These are phyloP conservation scores for Eugnorisma glareosa DNA, from an alignment of 2,888 invertebrate species.

Conservation along the genomic window DNA sequence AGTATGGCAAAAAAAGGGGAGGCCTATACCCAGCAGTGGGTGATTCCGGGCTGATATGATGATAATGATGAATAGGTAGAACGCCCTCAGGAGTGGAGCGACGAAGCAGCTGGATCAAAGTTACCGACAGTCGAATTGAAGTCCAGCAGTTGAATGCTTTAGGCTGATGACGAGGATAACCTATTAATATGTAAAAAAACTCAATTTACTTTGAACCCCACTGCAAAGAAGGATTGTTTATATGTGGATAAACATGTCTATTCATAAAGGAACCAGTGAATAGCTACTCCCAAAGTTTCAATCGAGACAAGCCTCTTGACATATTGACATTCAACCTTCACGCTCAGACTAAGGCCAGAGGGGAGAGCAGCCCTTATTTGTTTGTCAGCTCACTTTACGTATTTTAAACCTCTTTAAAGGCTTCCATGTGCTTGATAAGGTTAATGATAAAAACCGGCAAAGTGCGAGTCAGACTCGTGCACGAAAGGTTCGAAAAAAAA, in stretches of 20 bases:
- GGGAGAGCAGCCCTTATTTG: slow-evolving; percentile 62
- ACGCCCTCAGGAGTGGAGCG: not conserved
- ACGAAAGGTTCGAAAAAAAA: too few relatives aligned
- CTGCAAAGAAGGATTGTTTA: not conserved
- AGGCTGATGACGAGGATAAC: not conserved
- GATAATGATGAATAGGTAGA: not conserved
- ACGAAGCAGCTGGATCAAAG: too few relatives aligned
- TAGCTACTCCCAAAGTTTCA: slow-evolving; percentile 15
- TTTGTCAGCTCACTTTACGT: slow-evolving; percentile 54
- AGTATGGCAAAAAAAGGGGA: too few relatives aligned
- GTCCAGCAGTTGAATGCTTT: not conserved
- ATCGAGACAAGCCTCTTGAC: slow-evolving; percentile 47
- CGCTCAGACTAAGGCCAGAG: slow-evolving; percentile 20
- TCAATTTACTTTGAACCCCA: not conserved
- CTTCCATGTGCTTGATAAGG: slow-evolving; percentile 18
- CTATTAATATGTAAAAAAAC: not conserved
- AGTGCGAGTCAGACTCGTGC: too few relatives aligned
- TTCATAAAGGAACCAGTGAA: not conserved
- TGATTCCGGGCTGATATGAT: too few relatives aligned
- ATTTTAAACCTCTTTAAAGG: slow-evolving; percentile 39
- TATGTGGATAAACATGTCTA: slow-evolving; percentile 6
- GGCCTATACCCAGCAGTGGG: too few relatives aligned
- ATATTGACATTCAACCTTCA: slow-evolving; percentile 49
- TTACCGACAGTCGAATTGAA: too few relatives aligned
- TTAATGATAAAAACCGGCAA: slow-evolving; percentile 1